These are phyloP conservation scores for Cinclus cinclus DNA, from an alignment of 2,113 vertebrate species.

Conservation along the genomic window DNA sequence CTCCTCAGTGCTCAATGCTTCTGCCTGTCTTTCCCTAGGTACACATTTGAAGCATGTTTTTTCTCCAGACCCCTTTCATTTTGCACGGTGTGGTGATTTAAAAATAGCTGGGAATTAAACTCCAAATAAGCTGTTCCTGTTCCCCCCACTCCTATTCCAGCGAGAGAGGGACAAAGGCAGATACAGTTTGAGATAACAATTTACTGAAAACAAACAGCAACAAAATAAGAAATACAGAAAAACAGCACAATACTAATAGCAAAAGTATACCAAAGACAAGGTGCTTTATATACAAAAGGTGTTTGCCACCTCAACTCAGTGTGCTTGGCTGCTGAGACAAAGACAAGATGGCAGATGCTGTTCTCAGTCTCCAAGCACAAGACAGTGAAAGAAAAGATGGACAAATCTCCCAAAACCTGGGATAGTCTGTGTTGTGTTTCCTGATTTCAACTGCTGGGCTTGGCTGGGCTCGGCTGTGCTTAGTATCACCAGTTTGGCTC, in stretches of 20 bases:
- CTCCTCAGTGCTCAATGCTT: background rate
- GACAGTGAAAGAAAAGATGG: background rate
- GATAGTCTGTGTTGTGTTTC: background rate
- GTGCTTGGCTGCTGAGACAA: background rate
- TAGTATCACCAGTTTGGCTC: background rate
- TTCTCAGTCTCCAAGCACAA: background rate
- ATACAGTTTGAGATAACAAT: background rate
- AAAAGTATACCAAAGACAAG: background rate
- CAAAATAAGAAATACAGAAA: background rate
- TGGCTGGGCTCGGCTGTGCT: background rate
- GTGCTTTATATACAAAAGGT: background rate
- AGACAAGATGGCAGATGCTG: background rate
- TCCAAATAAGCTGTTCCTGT: background rate
- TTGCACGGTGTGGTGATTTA: background rate
- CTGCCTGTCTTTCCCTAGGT: background rate
- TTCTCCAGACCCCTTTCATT: background rate
- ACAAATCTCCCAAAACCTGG: background rate
- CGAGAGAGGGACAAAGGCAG: background rate
- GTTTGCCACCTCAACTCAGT: background rate
- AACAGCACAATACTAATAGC: background rate
- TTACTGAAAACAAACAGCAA: background rate
- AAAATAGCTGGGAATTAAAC: background rate
- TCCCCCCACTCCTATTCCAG: background rate
- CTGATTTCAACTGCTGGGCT: background rate
- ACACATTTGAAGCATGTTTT: background rate